Conservation (phyloP, 2,113 vertebrate species). For the Psilopogon haemacephalus region DNA sequence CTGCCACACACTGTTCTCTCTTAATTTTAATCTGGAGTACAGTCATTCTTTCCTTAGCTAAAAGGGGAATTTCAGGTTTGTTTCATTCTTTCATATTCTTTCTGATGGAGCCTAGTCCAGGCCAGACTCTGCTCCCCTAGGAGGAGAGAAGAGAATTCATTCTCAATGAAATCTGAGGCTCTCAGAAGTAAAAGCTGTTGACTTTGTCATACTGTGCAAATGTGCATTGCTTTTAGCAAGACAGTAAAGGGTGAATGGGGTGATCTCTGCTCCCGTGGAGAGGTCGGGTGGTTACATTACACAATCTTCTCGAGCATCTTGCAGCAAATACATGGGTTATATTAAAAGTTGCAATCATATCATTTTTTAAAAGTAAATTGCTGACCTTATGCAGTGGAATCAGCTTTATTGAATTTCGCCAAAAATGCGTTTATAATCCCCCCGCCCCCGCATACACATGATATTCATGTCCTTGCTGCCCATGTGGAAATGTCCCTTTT, state of each 20-base stretch:
- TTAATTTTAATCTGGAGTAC: not conserved
- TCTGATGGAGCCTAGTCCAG: not conserved
- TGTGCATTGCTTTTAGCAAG: constrained; percentile 69
- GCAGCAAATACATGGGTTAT: constrained; percentile 82
- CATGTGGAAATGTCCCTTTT: constrained; percentile 78
- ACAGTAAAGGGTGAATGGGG: constrained; percentile 75
- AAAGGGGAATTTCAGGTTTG: not conserved
- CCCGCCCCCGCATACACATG: constrained; percentile 66
- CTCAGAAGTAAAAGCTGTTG: constrained; percentile 49
- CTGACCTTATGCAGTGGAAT: constrained; percentile 87
- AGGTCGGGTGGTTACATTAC: constrained; percentile 78
- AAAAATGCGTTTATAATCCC: constrained; percentile 82
- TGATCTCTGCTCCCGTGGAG: constrained; percentile 70
- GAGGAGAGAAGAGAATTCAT: constrained; percentile 32
- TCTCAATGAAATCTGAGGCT: constrained; percentile 36
- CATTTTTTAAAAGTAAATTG: constrained; percentile 83
- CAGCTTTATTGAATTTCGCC: constrained; percentile 88
- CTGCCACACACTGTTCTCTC: not conserved
- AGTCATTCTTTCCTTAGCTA: not conserved
- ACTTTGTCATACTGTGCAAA: constrained; percentile 51
- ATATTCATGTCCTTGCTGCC: constrained; percentile 81
- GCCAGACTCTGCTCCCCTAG: not conserved
- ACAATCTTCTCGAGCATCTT: constrained; percentile 76
- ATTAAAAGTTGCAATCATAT: constrained; percentile 85
- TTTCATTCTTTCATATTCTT: not conserved